These are phyloP conservation scores for Sorex fumeus DNA, from an alignment of 2,113 vertebrate genomes.

Conservation along the genomic window DNA sequence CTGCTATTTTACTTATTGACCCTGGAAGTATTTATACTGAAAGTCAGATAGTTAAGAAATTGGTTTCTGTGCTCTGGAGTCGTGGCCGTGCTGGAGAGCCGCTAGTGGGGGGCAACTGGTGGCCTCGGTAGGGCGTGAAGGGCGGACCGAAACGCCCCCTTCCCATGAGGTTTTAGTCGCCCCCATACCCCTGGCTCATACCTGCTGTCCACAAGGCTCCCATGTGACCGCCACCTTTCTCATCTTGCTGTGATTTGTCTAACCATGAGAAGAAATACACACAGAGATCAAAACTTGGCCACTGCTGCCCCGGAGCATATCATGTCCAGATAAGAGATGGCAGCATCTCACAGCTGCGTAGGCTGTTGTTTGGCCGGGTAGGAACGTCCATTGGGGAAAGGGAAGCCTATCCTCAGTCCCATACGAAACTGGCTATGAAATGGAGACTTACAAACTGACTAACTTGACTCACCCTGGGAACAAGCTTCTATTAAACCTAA, in stretches of 20 bases:
- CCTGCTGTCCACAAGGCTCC: too few relatives aligned
- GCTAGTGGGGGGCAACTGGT: too few relatives aligned
- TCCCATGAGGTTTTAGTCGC: too few relatives aligned
- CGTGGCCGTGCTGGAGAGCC: too few relatives aligned
- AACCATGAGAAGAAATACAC: conserved; percentile 43
- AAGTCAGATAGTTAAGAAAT: too few relatives aligned
- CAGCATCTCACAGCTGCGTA: neutral
- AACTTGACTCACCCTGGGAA: neutral
- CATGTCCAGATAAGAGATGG: neutral
- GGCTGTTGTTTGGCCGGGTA: neutral
- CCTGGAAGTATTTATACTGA: too few relatives aligned
- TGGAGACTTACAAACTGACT: neutral
- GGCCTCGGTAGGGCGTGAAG: too few relatives aligned
- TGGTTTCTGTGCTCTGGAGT: too few relatives aligned
- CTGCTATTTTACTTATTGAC: too few relatives aligned
- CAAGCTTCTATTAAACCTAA: conserved; percentile 48
- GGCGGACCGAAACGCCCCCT: too few relatives aligned
- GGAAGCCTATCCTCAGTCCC: conserved; percentile 4
- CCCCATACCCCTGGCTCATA: too few relatives aligned
- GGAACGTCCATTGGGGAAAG: conserved; percentile 16
- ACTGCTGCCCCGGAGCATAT: conserved; percentile 1
- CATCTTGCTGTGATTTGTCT: conserved; percentile 43
- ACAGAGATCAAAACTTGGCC: conserved; percentile 41
- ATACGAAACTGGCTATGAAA: conserved; percentile 28
- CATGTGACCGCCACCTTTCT: too few relatives aligned